Conservation (phyloP, 2,888 invertebrate species). For the Dermolepida albohirtum region DNA sequence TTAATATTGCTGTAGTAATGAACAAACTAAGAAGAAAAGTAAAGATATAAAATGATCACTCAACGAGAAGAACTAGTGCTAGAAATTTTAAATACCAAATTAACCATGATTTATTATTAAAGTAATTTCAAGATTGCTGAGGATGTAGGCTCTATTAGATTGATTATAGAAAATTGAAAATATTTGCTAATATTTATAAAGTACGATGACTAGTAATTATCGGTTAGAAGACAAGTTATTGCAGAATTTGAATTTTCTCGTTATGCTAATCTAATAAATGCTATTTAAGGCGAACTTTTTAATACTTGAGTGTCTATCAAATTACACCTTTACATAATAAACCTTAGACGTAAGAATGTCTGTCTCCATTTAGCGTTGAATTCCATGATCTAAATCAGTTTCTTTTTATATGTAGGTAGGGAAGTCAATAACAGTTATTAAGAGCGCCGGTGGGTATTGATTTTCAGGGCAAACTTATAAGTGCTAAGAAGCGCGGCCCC, state of each 20-base stretch:
- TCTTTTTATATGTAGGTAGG: slow-evolving; percentile 18
- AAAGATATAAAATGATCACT: too few relatives aligned
- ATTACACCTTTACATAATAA: slow-evolving; percentile 24
- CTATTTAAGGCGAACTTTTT: slow-evolving; percentile 2
- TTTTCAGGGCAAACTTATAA: slow-evolving; percentile 36
- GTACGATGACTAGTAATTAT: slow-evolving; percentile 12
- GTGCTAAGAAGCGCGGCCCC: slow-evolving; percentile 37
- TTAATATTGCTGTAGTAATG: too few relatives aligned
- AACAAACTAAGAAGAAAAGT: too few relatives aligned
- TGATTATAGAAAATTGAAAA: slow-evolving; percentile 2
- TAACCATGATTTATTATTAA: not conserved
- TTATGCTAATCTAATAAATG: slow-evolving; percentile 19
- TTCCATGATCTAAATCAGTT: slow-evolving; percentile 10
- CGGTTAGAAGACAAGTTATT: not conserved
- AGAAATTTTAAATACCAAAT: too few relatives aligned
- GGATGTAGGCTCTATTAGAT: not conserved
- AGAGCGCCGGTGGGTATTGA: slow-evolving; percentile 34
- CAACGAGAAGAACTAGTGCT: not conserved
- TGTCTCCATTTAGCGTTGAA: slow-evolving; percentile 2
- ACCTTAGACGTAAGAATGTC: slow-evolving; percentile 7
- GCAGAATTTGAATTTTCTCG: slow-evolving; percentile 16
- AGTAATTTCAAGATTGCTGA: not conserved
- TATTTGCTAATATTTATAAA: not conserved
- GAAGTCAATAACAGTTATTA: slow-evolving; percentile 33
- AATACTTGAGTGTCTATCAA: not conserved